Percentiles rank a stretch among this genome's conserved stretches.
These are phyloP conservation scores for Synanthedon myopaeformis DNA, from an alignment of 2,888 invertebrate species.

Conservation along the genomic window DNA sequence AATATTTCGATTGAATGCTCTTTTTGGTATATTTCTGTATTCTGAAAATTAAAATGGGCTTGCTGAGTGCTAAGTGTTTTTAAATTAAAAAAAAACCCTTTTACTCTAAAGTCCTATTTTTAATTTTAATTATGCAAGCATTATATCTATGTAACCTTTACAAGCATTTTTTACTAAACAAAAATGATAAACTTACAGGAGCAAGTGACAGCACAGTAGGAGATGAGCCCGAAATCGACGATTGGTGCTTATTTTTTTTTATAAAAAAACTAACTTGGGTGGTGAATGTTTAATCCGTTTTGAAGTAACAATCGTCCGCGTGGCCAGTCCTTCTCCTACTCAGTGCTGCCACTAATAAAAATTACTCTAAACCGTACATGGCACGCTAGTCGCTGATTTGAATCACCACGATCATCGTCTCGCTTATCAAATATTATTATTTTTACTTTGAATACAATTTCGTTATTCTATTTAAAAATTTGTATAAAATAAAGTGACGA, in stretches of 20 bases:
- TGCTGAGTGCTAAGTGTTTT: too few relatives aligned
- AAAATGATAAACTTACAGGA: slow-evolving; percentile 25
- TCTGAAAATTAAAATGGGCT: too few relatives aligned
- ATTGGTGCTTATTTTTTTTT: slow-evolving; percentile 38
- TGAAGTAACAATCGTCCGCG: slow-evolving; percentile 55
- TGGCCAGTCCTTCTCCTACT: slow-evolving; percentile 43
- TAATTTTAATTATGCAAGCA: too few relatives aligned
- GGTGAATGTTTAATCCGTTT: slow-evolving; percentile 3
- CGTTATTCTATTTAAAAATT: slow-evolving; percentile 3
- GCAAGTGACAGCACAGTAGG: slow-evolving; percentile 63
- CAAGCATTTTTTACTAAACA: too few relatives aligned
- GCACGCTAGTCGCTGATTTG: slow-evolving; percentile 67
- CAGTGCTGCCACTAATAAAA: slow-evolving; percentile 52
- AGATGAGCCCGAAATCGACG: slow-evolving; percentile 48
- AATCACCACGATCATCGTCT: slow-evolving; percentile 61
- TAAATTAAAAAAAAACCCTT: too few relatives aligned
- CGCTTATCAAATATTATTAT: slow-evolving; percentile 38
- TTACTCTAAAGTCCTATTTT: too few relatives aligned
- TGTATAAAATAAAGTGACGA: slow-evolving; percentile 13
- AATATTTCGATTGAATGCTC: too few relatives aligned
- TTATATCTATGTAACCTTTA: too few relatives aligned
- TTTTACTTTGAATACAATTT: slow-evolving; percentile 2
- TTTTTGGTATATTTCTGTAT: too few relatives aligned
- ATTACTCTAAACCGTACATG: slow-evolving; percentile 48
- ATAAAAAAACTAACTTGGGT: neutral